These are phyloP conservation scores for Enoplosus armatus DNA, from an alignment of 2,797 vertebrate genomes.

Conservation along the genomic window DNA sequence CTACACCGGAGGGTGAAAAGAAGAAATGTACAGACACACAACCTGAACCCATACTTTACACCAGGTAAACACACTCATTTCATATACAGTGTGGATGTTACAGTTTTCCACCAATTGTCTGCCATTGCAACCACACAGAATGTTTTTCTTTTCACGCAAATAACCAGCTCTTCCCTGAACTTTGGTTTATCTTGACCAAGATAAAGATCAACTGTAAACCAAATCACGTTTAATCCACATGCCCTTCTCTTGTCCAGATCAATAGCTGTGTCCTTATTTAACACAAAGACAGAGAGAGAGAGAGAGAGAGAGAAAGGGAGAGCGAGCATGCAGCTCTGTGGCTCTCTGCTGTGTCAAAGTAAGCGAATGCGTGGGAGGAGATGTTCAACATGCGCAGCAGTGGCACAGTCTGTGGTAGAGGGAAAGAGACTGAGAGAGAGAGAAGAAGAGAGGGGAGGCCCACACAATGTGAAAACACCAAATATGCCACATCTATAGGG, in stretches of 20 bases:
- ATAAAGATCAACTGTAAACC: conserved; percentile 21
- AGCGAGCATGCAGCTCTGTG: conserved; percentile 24
- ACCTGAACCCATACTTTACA: background rate
- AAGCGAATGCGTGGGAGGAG: conserved; percentile 62
- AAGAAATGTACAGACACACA: background rate
- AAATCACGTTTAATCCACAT: conserved; percentile 6
- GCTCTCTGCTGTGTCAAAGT: conserved; percentile 57
- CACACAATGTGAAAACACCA: conserved; percentile 27
- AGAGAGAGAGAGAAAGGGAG: background rate
- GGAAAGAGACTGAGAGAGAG: conserved; percentile 23
- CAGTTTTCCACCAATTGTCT: background rate
- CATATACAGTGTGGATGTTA: background rate
- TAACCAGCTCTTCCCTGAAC: background rate
- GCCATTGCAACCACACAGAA: background rate
- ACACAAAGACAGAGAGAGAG: conserved; percentile 24
- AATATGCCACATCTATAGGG: conserved; percentile 23
- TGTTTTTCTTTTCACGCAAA: background rate
- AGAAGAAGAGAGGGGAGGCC: background rate
- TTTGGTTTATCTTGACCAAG: background rate
- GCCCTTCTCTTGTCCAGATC: conserved; percentile 37
- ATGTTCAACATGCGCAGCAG: conserved; percentile 40
- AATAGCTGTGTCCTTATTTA: conserved; percentile 63
- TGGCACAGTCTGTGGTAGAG: conserved; percentile 38
- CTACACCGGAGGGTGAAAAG: background rate
- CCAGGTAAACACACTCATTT: background rate